Evolutionary conservation across 1,140 invertebrate species (phyloP).

Genomic region (Pseudomyrmex cubaensis): DNA sequence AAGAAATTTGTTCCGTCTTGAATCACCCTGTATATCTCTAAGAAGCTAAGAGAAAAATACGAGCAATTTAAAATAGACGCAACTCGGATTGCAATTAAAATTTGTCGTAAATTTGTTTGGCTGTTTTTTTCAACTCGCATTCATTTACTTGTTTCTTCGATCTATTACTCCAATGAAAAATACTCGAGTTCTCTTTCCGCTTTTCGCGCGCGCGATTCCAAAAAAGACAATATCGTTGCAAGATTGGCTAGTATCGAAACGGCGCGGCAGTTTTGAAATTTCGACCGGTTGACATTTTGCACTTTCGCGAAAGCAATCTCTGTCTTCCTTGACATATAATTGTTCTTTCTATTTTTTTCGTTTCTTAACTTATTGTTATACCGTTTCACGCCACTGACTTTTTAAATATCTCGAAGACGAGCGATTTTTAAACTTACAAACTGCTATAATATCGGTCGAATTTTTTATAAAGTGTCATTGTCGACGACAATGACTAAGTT

Average conservation of each 20-base stretch:
- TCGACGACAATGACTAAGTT: background rate
- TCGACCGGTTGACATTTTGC: background rate
- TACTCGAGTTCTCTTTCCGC: conserved; percentile 65
- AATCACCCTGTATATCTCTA: background rate
- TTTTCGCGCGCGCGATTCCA: background rate
- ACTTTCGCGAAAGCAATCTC: background rate
- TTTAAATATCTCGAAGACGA: too few species aligned
- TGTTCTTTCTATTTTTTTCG: background rate
- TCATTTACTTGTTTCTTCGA: conserved; percentile 64
- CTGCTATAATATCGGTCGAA: background rate
- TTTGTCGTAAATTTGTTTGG: conserved; percentile 70
- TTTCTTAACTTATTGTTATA: too few species aligned
- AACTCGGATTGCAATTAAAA: background rate
- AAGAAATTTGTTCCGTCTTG: too few species aligned
- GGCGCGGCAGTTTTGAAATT: conserved; percentile 7
- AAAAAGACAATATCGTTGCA: conserved; percentile 35
- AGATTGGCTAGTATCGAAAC: background rate
- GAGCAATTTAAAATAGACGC: background rate
- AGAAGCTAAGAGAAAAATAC: too few species aligned
- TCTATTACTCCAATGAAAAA: conserved; percentile 68
- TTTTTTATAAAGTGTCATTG: background rate
- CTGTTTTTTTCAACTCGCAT: conserved; percentile 67
- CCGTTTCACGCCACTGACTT: too few species aligned
- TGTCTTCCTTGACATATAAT: background rate
- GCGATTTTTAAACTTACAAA: too few species aligned